Evolutionary conservation across 2,113 vertebrate genomes (phyloP), one percentile per base, ranked within the genome.

Genomic region (Calyptomena viridis): DNA sequence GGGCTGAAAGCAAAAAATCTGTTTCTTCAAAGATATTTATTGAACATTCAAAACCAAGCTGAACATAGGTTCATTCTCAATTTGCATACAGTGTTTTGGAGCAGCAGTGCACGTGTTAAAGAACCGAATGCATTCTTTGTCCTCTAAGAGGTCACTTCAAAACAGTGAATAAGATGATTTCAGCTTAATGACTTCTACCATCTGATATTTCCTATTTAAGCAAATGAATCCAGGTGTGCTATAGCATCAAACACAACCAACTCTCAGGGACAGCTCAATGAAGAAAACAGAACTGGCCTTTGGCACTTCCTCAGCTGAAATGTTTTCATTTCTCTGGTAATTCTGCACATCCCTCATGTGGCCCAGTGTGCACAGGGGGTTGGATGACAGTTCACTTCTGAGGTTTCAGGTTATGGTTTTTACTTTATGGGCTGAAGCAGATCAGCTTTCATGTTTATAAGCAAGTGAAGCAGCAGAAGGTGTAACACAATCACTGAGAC

Each of bases 281-380:
- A 64, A 63, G 50, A 24, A 39, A 95, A 42, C 14, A 24, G 6
- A 18, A 15, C 17, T 24, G 44, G 62, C 31, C 53, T 47, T 30
- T 47, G 47, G 44, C 25, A 35, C 66, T 39, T 52, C 22, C 14
- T 40, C 62, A 42, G 71, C 84, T 73, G 22, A 69, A 87, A 37
- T 8, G 35, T 4, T 53, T 44, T 35, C 18, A 31, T 37, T 59
- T 56, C 75, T 25, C n/a, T 72, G 62, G 63, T 23, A 33, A 22
- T 19, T 6, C 17, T 8, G 75, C 73, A 12, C 11, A 31, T 16
- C 49, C 30, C 22, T 27, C 27, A 9, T n/a, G 23, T 1, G 39
- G 44, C 18, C 19, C 46, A 31, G 12, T 0, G n/a, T 17, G 46
- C 28, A 4, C 21, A 9, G 0, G 6, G 44, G 10, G 11, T 40